These are phyloP conservation scores for Scaeva pyrastri DNA, from an alignment of 2,888 invertebrate genomes.

Conservation along the genomic window DNA sequence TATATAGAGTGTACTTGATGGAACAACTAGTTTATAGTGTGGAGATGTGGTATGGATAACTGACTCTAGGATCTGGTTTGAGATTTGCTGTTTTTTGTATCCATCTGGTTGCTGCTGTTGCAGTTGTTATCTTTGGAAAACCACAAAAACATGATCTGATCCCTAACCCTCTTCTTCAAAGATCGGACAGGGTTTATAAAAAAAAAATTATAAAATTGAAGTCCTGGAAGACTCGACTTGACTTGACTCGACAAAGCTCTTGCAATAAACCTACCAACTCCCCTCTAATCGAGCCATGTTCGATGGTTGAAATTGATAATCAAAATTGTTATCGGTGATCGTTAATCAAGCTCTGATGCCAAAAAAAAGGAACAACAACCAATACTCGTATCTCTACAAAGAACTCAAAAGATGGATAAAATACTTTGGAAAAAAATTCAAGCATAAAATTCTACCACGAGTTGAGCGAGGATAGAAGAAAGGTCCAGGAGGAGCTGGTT, in stretches of 20 bases:
- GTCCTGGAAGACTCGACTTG: constrained; percentile 12
- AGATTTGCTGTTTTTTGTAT: constrained; percentile 22
- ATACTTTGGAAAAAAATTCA: constrained; percentile 41
- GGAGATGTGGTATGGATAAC: constrained; percentile 4
- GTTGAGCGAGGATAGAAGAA: no score
- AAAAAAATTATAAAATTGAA: constrained; percentile 33
- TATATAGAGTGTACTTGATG: constrained; percentile 3
- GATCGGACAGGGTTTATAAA: constrained; percentile 48
- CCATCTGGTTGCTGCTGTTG: constrained; percentile 41
- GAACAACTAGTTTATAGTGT: constrained; percentile 16
- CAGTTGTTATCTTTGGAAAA: constrained; percentile 59
- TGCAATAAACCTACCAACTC: constrained; percentile 15
- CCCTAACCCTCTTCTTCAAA: constrained; percentile 69
- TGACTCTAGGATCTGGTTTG: constrained; percentile 54
- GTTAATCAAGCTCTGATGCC: constrained; percentile 60
- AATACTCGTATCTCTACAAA: neutral
- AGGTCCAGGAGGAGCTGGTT: neutral
- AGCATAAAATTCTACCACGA: constrained; percentile 10
- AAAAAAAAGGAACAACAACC: neutral
- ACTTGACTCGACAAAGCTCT: neutral
- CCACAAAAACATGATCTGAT: constrained; percentile 72
- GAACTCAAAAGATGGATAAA: constrained; percentile 27
- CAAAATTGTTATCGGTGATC: constrained; percentile 70
- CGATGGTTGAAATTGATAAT: constrained; percentile 72
- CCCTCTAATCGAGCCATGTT: constrained; percentile 71